Conservation (phyloP, 1,140 invertebrate species). For the Apis dorsata region DNA sequence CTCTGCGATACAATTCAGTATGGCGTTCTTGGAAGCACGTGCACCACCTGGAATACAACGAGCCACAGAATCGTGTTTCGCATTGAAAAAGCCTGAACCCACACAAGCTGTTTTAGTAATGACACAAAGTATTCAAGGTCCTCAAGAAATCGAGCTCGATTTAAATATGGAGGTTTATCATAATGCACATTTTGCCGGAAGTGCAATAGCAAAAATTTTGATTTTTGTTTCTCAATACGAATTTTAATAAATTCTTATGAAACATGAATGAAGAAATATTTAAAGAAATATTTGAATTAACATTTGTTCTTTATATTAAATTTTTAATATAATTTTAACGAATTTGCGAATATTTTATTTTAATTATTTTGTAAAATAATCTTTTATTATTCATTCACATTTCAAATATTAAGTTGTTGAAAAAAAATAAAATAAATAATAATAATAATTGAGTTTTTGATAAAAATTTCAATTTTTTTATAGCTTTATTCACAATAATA, state of each 20-base stretch:
- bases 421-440: too few species aligned
- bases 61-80: conserved; percentile 86
- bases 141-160: conserved; percentile 93
- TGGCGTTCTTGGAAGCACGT: conserved; percentile 85
- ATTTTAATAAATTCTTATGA: conserved; percentile 81
- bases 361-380: neutral
- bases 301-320: neutral
- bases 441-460: too few species aligned
- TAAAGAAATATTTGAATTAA: neutral
- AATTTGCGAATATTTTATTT: neutral
- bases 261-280: neutral
- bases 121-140: conserved; percentile 87
- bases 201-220: conserved; percentile 90
- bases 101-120: conserved; percentile 88
- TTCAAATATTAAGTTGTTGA: neutral
- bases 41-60: conserved; percentile 82
- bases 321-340: neutral
- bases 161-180: conserved; percentile 92
- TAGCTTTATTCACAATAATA: too few species aligned
- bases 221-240: conserved; percentile 92
- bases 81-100: conserved; percentile 79
- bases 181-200: conserved; percentile 85
- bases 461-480: too few species aligned
- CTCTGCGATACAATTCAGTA: conserved; percentile 87
- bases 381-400: neutral